Evolutionary conservation across 2,113 vertebrate genomes (phyloP).

Genomic region (Speoplatyrhinus poulsoni): DNA sequence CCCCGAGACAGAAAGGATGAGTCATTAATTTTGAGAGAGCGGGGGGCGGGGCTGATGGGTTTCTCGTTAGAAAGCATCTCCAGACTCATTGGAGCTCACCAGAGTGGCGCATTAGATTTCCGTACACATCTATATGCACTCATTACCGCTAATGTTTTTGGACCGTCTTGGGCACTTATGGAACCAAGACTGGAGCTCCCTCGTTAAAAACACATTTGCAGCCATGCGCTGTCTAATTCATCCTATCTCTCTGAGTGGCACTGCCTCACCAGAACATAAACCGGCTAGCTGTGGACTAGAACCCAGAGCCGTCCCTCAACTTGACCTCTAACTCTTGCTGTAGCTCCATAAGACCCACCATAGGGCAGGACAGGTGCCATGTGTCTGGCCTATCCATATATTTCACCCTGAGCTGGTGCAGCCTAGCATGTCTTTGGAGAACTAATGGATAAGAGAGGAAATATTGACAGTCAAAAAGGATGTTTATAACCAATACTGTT

Average conservation of each 20-base stretch:
- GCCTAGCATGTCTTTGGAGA: constrained; percentile 16
- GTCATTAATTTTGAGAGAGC: constrained; percentile 45
- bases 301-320: constrained; percentile 39
- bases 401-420: constrained; percentile 36
- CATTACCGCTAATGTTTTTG: constrained; percentile 67
- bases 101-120: constrained; percentile 44
- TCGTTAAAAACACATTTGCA: constrained; percentile 71
- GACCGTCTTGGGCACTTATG: constrained; percentile 55
- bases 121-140: constrained; percentile 54
- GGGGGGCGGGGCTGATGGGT: constrained; percentile 23
- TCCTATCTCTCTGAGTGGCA: constrained; percentile 26
- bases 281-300: constrained; percentile 43
- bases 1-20: constrained; percentile 14
- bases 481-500: constrained; percentile 20
- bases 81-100: constrained; percentile 52
- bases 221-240: constrained; percentile 48
- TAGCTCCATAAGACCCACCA: constrained; percentile 35
- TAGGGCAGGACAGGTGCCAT: constrained; percentile 24
- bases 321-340: constrained; percentile 57
- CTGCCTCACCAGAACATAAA: constrained; percentile 48
- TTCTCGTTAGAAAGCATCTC: constrained; percentile 39
- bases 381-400: constrained; percentile 51
- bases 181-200: constrained; percentile 56
- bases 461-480: constrained; percentile 45
- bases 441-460: constrained; percentile 39